These are phyloP conservation scores for human (Homo sapiens) DNA, from an alignment of 2,113 vertebrate genomes.

Conservation along the genomic window GRCh38 chr2:144819001-144819500, in stretches of 20 bases:
- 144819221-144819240: neutral
- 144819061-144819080: neutral
- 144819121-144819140: neutral
- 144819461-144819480: neutral
- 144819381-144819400: neutral
- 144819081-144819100: neutral
- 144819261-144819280: neutral
- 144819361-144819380: neutral
- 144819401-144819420: fast-evolving
- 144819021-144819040: neutral
- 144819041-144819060: neutral
- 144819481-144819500: neutral
- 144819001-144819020: neutral
- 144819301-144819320: neutral
- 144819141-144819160: too few species aligned
- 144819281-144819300: fast-evolving
- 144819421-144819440: neutral
- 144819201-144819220: fast-evolving
- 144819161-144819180: neutral
- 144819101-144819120: neutral
- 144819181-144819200: neutral
- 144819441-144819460: neutral
- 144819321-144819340: neutral
- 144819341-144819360: neutral
- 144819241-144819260: neutral